Base-by-base conservation (phyloP, 2,797 vertebrate genomes). In the Acomys russatus region DNA sequence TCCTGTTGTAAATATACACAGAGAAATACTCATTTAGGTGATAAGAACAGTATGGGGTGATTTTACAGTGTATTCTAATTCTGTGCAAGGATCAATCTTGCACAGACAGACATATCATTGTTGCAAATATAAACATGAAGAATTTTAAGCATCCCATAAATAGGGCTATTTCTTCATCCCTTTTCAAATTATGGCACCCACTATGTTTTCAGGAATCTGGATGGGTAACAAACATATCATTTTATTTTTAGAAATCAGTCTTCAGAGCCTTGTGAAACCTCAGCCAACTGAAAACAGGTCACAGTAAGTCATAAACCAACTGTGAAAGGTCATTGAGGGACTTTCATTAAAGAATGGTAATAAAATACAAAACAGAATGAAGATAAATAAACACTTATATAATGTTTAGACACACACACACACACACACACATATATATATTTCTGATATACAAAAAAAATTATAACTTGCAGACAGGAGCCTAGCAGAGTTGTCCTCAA, bases 211-310 rank as follows among this genome's bases (percentile, higher is more conserved):
- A 74, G 33, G 33, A 12, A 56, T 2, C 0, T 63, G 0, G 9
- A 71, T n/a, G 73, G 18, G 15, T 15, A 1, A 80, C 33, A 84
- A 59, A 82, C 7, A 49, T 5, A 38, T 25, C 82, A 56, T 61
- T 88, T 76, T 79, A 51, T n/a, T 71, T 1, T 94, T 90, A 64
- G 51, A 63, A 85, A n/a, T 61, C 70, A 68, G 71, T 63, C 88
- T 70, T 89, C 2, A 85, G 77, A 85, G 74, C 9, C 61, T 59
- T 61, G 1, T 22, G 77, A 93, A 95, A 94, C 5, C 15, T 84
- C 10, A 93, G 54, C 10, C 38, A 88, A 11, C 6, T 12, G 28
- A 88, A 94, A 92, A 23, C 22, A 71, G 28, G 25, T 77, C 28
- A 88, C 25, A 88, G 12, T 74, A 51, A 77, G 88, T 77, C 1